These are phyloP conservation scores for Sebastiscus albofasciatus DNA, from an alignment of 2,797 vertebrate genomes.

Conservation along the genomic window DNA sequence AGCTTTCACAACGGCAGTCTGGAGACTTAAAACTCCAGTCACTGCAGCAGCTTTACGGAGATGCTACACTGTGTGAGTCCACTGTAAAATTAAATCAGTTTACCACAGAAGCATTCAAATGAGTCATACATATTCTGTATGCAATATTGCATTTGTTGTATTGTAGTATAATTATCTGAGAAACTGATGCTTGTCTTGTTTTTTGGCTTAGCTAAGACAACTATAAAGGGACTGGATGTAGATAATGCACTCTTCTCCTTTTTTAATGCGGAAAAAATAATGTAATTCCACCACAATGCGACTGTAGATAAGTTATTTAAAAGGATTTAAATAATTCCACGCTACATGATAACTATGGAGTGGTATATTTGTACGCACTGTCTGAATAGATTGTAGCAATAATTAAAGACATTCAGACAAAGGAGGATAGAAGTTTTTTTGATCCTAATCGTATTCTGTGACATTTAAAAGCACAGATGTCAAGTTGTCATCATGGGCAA, in stretches of 20 bases:
- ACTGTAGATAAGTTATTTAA: constrained; percentile 1
- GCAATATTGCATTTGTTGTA: constrained; percentile 7
- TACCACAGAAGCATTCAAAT: constrained; percentile 5
- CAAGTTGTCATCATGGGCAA: background rate
- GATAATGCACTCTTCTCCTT: constrained; percentile 11
- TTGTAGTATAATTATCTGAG: constrained; percentile 3
- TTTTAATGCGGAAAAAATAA: constrained; percentile 14
- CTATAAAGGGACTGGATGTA: constrained; percentile 28
- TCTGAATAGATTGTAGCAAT: background rate
- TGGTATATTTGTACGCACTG: constrained; percentile 1
- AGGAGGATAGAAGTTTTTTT: background rate
- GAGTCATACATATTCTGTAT: constrained; percentile 11
- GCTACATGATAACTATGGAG: background rate
- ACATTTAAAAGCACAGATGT: constrained; percentile 23
- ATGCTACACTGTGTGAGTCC: background rate
- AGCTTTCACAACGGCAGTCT: constrained; percentile 4
- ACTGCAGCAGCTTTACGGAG: constrained; percentile 16
- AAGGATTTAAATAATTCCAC: constrained; percentile 9
- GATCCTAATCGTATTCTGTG: background rate
- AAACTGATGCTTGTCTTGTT: background rate
- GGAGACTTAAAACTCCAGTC: background rate
- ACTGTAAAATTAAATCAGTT: constrained; percentile 27
- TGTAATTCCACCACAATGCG: constrained; percentile 12
- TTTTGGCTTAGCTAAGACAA: constrained; percentile 24
- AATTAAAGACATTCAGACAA: background rate